These are phyloP conservation scores for Cryptoblepharus egeriae DNA, from an alignment of 2,797 vertebrate genomes.

Conservation along the genomic window DNA sequence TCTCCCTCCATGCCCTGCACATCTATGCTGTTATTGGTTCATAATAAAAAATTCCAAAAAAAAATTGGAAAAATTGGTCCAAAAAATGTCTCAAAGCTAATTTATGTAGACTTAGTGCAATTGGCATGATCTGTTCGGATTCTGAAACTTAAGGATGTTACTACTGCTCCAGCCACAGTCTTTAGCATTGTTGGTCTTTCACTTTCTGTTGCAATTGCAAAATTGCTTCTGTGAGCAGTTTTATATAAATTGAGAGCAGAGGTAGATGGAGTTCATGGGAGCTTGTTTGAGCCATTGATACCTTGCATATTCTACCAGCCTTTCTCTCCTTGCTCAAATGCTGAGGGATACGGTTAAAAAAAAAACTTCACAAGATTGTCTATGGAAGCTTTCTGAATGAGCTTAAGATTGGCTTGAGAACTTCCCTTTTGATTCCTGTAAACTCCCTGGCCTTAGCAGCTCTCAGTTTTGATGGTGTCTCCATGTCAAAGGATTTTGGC, in stretches of 20 bases:
- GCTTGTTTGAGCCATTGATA: constrained; percentile 40
- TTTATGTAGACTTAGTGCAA: constrained; percentile 8
- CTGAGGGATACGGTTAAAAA: constrained; percentile 35
- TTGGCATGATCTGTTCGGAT: constrained; percentile 17
- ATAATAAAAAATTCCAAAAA: neutral
- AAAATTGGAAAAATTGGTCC: no score
- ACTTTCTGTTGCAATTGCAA: neutral
- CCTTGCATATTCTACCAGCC: constrained; percentile 40
- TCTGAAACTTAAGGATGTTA: constrained; percentile 3
- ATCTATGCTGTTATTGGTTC: neutral
- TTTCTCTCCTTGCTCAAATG: constrained; percentile 38
- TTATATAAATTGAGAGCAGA: constrained; percentile 37
- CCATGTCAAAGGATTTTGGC: constrained; percentile 47
- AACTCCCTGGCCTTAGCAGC: constrained; percentile 18
- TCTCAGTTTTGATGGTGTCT: constrained; percentile 31
- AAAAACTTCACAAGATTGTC: accelerated
- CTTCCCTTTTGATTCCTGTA: constrained; percentile 34
- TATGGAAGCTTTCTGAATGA: constrained; percentile 45
- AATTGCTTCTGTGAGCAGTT: constrained; percentile 38
- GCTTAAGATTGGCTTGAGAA: constrained; percentile 38
- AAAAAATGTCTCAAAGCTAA: constrained; percentile 18
- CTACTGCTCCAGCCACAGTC: constrained; percentile 11
- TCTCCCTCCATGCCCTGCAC: neutral
- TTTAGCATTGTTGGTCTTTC: neutral
- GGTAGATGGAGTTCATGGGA: neutral